Conservation (phyloP, 2,797 vertebrate genomes). For the Anguilla marmorata region DNA sequence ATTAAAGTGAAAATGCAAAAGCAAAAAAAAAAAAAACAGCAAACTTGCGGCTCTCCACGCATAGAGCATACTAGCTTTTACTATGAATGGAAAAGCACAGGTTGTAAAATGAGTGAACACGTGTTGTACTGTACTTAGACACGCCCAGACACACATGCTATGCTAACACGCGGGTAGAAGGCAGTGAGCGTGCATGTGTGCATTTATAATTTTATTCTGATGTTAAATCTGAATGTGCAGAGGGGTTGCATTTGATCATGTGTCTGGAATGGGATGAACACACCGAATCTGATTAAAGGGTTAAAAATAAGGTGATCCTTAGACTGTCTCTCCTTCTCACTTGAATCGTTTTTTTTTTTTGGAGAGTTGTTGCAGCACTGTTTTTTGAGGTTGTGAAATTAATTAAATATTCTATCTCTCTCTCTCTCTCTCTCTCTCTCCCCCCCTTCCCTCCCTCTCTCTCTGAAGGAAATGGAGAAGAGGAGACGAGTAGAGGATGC, state of each 20-base stretch:
- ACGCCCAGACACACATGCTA: neutral
- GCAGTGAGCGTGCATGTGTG: neutral
- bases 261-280: neutral
- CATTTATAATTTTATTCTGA: neutral
- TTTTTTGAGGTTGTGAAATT: neutral
- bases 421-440: conserved; percentile 15
- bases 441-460: conserved; percentile 25
- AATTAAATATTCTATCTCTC: conserved; percentile 22
- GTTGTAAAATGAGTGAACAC: neutral
- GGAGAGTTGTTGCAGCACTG: neutral
- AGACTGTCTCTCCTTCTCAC: neutral
- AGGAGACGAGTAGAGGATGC: conserved; percentile 87
- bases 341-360: neutral
- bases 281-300: neutral
- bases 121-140: neutral
- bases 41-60: neutral
- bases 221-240: neutral
- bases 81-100: neutral
- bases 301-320: neutral
- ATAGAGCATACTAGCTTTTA: neutral
- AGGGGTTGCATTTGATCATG: neutral
- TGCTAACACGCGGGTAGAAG: neutral
- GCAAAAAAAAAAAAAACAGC: neutral
- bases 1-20: neutral
- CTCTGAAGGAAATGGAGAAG: conserved; percentile 85